phyloP scores from a whole-genome alignment of 2,797 vertebrate species.

The Gephyroberyx darwinii region DNA sequence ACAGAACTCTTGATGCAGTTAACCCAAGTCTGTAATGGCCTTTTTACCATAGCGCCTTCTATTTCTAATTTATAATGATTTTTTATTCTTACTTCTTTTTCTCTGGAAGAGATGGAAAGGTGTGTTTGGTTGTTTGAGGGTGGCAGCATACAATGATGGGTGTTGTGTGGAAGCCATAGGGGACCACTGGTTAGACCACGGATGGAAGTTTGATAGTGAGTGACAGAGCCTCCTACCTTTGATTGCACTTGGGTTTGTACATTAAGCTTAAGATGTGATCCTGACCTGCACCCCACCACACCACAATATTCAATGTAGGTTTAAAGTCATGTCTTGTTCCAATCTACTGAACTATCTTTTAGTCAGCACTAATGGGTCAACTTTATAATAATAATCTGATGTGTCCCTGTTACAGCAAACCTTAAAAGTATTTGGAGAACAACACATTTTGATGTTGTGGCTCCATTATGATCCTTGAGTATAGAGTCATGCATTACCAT shows the following conservation, averaged over 20 bases:
- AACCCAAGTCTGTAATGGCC: slow-evolving; percentile 80
- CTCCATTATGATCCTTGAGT: slow-evolving; percentile 41
- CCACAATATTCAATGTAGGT: slow-evolving; percentile 32
- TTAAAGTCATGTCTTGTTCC: slow-evolving; percentile 37
- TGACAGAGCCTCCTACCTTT: slow-evolving; percentile 37
- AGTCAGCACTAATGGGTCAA: slow-evolving; percentile 37
- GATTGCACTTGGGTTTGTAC: slow-evolving; percentile 48
- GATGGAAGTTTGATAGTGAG: slow-evolving; percentile 24
- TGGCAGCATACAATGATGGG: slow-evolving; percentile 34
- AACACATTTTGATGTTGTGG: slow-evolving; percentile 40
- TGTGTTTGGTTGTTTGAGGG: slow-evolving; percentile 50
- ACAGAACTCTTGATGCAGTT: slow-evolving; percentile 76
- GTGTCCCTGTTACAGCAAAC: slow-evolving; percentile 17
- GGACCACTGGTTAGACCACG: slow-evolving; percentile 60
- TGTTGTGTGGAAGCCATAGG: slow-evolving; percentile 51
- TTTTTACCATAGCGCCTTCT: slow-evolving; percentile 83
- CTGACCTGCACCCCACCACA: slow-evolving; percentile 1
- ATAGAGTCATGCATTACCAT: slow-evolving; percentile 30
- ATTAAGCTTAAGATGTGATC: slow-evolving; percentile 19
- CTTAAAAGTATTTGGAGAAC: slow-evolving; percentile 38
- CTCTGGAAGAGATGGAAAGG: slow-evolving; percentile 47
- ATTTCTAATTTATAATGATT: slow-evolving; percentile 73
- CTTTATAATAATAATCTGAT: slow-evolving; percentile 45
- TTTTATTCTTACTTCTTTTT: slow-evolving; percentile 57
- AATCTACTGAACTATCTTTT: slow-evolving; percentile 32